Evolutionary conservation across 2,888 invertebrate species (phyloP), one percentile per base, ranked within the genome.

Genomic region (Lymantria dispar): DNA sequence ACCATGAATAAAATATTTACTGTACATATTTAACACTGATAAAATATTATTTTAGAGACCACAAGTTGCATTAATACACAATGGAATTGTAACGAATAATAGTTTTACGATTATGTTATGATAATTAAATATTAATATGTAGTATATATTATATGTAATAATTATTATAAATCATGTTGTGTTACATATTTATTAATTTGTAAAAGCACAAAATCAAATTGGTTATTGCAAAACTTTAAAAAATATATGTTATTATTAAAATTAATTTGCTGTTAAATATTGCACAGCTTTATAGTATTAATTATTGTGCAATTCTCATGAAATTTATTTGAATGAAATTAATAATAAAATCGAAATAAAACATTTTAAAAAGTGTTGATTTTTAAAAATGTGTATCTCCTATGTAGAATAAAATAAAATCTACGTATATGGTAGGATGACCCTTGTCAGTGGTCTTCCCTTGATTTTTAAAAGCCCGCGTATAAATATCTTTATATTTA

Each of bases 81-180:
- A 3, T 38, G n/a, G 11, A 38, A 38, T n/a, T 38, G 38, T 38
- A 38, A 7, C n/a, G 5, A 7, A 38, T 38, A 12, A n/a, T 38
- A 38, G 7, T 12, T 9, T 38, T 38, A 38, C 2, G n/a, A 38
- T 38, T 9, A 11, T 37, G 12, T 38, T 33, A 3, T 36, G 3
- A 38, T 38, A 38, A 11, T 12, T 12, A 38, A 33, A n/a, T 38
- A 38, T 36, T 36, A 36, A 36, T 9, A 36, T 36, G 36, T 36
- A 36, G 11, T 38, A 12, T 38, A 38, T n/a, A n/a, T 3, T n/a
- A 58, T 54, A 60, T 63, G 50, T 49, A 56, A 66, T 58, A 63
- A 50, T 57, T 48, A 52, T 57, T 43, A 43, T 50, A 58, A 54
- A 60, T 60, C 56, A 56, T 59, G 43, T 56, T 43, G 45, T 52